Conservation (phyloP, 2,797 vertebrate genomes). For the Helicolenus hilgendorfi region DNA sequence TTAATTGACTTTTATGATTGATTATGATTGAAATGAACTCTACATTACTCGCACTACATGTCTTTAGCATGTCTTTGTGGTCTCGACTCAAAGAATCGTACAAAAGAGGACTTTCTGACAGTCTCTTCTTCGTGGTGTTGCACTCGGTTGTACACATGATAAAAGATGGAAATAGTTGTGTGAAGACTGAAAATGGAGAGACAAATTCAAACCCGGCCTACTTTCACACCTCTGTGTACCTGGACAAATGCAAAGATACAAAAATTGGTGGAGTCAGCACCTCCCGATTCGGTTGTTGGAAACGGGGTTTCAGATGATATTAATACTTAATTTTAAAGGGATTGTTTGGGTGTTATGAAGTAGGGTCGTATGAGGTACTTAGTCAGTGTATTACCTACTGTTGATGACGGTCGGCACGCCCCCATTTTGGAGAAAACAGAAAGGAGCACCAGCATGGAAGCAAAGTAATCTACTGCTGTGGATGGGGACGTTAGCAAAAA, state of each 20-base stretch:
- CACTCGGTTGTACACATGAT: neutral
- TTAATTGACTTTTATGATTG: neutral
- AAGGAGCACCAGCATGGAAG: no score
- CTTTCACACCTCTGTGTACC: neutral
- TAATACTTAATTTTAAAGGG: no score
- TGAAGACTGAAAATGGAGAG: neutral
- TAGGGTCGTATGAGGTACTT: rapidly evolving
- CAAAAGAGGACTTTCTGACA: neutral
- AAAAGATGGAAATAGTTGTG: neutral
- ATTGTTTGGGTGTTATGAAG: no score
- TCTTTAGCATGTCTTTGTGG: neutral
- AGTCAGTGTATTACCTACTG: no score
- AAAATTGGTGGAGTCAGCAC: no score
- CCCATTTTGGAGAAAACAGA: no score
- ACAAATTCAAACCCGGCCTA: neutral
- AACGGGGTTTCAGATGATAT: rapidly evolving
- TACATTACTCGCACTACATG: neutral
- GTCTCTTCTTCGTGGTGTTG: neutral
- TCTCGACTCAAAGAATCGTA: neutral
- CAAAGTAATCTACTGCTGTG: no score
- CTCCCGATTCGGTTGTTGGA: no score
- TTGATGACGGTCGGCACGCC: no score
- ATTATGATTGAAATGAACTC: neutral
- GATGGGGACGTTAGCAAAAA: no score
- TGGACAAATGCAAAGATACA: neutral